Evolutionary conservation across 2,113 vertebrate genomes (phyloP), one percentile per base, ranked within the genome.

Genomic region (Phalacrocorax carbo): DNA sequence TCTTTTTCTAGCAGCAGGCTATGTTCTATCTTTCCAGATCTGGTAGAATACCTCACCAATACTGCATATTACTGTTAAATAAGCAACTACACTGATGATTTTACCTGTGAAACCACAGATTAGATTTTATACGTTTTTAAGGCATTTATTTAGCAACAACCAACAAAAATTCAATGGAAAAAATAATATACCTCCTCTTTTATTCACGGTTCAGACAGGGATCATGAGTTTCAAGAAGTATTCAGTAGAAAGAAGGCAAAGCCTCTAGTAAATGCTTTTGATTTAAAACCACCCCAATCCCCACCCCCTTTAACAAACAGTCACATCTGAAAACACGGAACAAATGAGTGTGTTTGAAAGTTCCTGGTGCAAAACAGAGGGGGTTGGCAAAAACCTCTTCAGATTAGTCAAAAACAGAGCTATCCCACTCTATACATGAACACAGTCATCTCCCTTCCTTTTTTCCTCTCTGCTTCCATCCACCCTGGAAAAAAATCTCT

Each of bases 131-230:
- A 80, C 13, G 23, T 65, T 90, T 89, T 81, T 82, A 97, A 97
- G 95, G 87, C 80, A 95, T 91, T 93, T 92, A 93, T 95, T 93
- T 86, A 92, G 44, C 60, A 89, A 88, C 38, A 86, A 87, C 82
- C 60, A 90, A 82, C 9, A 88, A 80, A 66, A 93, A 40, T 51
- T 65, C 64, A 90, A 38, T 27, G 26, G 51, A 54, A 77, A 96
- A 94, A 86, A 91, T 64, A 92, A 76, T 34, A 79, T 52, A 79
- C 21, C 82, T 94, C 68, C 54, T 95, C 64, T 94, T 44, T 97
- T 91, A 94, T 92, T 93, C 54, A 49, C 19, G 51, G 62, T 77
- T 91, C 19, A 48, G 57, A 86, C 30, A 77, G 38, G 55, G 76
- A 71, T 90, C 23, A 83, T n/a, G 30, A 46, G 21, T 75, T 92